Evolutionary conservation across 1,140 invertebrate species (phyloP), one percentile per base, ranked within the genome.

Genomic region (Metaphire vulgaris): DNA sequence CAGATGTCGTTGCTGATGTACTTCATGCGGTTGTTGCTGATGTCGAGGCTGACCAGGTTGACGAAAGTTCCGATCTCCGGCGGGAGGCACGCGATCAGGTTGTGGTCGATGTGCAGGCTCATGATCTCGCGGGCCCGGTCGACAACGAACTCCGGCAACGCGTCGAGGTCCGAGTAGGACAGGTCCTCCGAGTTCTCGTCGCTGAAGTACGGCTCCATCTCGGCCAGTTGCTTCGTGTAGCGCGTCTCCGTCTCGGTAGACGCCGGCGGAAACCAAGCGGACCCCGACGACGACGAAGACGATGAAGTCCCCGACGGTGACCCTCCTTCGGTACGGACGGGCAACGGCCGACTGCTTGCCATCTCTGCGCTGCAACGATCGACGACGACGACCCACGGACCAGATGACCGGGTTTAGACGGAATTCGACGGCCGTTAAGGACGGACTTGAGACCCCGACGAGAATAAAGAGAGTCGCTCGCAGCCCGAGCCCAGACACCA

Each of bases 21-120:
- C 12, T 87, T 90, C 1, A 98, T 83, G n/a, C 90, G 89, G 85
- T 97, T 97, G 79, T 91, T 92, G 80, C 94, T 96, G 26, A 98
- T 85, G 85, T 98, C 94, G 75, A 98, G 84, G 26, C 90, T 89
- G 12, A 85, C 81, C 2, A 90, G 79, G 76, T 88, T 87, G 16
- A 76, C 74, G 81, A 89, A 89, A 28, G 78, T 33, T n/a, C 79
- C 76, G 2, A 89, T 82, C 26, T 56, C 64, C 2, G 79, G 56
- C 1, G 87, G 86, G 21, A 88, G 75, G 34, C 78, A 72, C 12
- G 77, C 80, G 41, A 88, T 80, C 12, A 80, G 74, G 77, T 88
- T 88, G 76, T 87, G 82, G 66, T 84, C 79, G 1, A 87, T 74
- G 65, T 82, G 79, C 15, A 87, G 72, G 33, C 81, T 76, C 34